Percentiles rank a stretch among this genome's conserved stretches.
Evolutionary conservation across 2,888 invertebrate genomes (phyloP).

Genomic region (Achlya flavicornis): DNA sequence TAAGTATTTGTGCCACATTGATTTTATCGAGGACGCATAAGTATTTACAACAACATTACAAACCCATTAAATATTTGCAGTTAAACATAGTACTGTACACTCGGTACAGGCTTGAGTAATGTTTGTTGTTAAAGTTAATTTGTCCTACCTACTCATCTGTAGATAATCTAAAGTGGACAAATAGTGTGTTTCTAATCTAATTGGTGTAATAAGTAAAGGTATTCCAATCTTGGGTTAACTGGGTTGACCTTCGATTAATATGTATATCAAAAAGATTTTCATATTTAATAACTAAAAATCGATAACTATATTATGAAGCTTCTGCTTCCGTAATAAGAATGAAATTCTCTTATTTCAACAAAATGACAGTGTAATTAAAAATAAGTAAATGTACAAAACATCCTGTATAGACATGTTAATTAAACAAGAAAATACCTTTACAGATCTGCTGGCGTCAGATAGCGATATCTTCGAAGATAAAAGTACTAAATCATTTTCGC

Average conservation of each 20-base stretch:
- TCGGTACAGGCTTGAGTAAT: neutral
- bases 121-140: neutral
- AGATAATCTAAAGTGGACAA: neutral
- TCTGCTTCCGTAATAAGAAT: no score
- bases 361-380: neutral
- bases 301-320: no score
- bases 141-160: neutral
- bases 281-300: no score
- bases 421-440: constrained; percentile 38
- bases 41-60: neutral
- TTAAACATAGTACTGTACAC: neutral
- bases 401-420: neutral
- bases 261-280: no score
- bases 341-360: no score
- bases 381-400: neutral
- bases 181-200: neutral
- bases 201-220: neutral
- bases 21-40: constrained; percentile 5
- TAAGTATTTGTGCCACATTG: constrained; percentile 4
- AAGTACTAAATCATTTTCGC: constrained; percentile 90
- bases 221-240: no score
- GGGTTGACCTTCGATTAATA: no score
- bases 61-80: neutral
- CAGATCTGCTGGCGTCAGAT: constrained; percentile 81
- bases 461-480: constrained; percentile 88